Conservation (phyloP, 2,113 vertebrate species). For the Enhydra lutris region DNA sequence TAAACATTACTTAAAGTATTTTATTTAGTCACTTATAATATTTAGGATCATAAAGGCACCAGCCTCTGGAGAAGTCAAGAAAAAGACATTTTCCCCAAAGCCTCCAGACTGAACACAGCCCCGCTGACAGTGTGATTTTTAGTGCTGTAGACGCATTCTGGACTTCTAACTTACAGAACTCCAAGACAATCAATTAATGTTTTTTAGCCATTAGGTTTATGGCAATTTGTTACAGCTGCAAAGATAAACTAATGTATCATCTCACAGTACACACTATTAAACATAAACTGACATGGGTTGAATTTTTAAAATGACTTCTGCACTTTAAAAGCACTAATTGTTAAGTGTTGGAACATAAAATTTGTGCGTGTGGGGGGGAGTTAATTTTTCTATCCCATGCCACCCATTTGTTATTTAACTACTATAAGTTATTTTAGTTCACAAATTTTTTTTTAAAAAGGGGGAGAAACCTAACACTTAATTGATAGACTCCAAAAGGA, state of each 20-base stretch:
- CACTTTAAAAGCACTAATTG: background rate
- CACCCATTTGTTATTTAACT: background rate
- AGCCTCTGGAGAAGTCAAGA: background rate
- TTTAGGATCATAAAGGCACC: background rate
- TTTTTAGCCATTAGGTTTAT: background rate
- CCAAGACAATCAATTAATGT: background rate
- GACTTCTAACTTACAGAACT: background rate
- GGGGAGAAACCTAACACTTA: background rate
- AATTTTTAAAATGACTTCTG: background rate
- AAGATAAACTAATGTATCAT: background rate
- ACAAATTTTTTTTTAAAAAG: background rate
- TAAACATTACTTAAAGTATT: background rate
- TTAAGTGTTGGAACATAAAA: background rate
- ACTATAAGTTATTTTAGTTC: background rate
- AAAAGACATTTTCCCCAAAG: background rate
- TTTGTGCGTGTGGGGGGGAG: background rate
- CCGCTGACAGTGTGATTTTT: background rate
- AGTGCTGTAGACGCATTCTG: background rate
- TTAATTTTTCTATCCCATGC: background rate
- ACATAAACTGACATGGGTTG: background rate
- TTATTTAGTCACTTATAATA: background rate
- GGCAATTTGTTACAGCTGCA: background rate
- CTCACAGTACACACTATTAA: background rate
- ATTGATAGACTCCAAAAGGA: slow-evolving; percentile 41
- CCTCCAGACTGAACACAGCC: background rate